Evolutionary conservation across 1,140 invertebrate genomes (phyloP).

Genomic region (Ephestia elutella): DNA sequence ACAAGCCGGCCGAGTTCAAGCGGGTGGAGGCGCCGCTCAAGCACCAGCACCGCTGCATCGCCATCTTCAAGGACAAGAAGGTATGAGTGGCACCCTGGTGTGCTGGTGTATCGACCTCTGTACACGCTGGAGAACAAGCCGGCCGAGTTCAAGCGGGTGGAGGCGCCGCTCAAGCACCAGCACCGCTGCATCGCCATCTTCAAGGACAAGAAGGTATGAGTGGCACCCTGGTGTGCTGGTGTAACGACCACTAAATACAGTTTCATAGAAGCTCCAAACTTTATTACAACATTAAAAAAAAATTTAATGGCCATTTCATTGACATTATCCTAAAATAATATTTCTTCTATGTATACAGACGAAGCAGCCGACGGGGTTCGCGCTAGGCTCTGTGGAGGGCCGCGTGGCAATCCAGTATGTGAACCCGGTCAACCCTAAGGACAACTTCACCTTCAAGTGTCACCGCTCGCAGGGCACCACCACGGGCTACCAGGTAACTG

Average conservation of each 20-base stretch:
- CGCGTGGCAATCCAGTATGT: constrained; percentile 98
- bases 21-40: constrained; percentile 96
- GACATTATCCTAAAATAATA: too few species aligned
- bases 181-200: constrained; percentile 97
- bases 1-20: constrained; percentile 94
- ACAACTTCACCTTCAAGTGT: constrained; percentile 99
- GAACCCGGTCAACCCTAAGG: constrained; percentile 94
- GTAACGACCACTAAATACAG: too few species aligned
- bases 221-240: too few species aligned
- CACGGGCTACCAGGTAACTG: constrained; percentile 77
- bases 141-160: constrained; percentile 93
- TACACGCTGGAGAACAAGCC: constrained; percentile 97
- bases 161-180: constrained; percentile 97
- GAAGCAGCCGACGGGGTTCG: constrained; percentile 86
- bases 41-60: constrained; percentile 94
- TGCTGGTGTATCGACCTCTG: too few species aligned
- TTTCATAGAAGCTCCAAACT: too few species aligned
- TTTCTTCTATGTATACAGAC: too few species aligned
- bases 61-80: constrained; percentile 94
- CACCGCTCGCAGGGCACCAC: constrained; percentile 88
- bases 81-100: too few species aligned
- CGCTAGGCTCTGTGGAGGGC: constrained; percentile 95
- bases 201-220: constrained; percentile 84
- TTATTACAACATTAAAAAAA: too few species aligned
- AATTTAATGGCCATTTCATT: too few species aligned